phyloP scores from a whole-genome alignment of 1,140 invertebrate species.

The Formica exsecta region DNA sequence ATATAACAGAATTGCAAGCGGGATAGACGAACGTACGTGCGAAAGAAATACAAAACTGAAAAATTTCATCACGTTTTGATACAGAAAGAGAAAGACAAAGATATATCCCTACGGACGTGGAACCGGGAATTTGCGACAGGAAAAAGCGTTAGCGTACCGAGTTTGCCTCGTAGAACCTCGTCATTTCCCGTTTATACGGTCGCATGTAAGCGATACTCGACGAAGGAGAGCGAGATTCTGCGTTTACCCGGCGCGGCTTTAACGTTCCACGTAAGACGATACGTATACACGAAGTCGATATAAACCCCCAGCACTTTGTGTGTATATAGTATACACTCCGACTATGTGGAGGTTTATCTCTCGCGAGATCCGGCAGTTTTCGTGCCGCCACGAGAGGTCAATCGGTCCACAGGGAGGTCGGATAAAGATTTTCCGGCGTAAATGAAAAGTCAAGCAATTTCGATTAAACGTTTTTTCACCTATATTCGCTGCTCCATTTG shows the following conservation, averaged over 20 bases:
- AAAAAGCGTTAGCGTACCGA: slow-evolving; percentile 48
- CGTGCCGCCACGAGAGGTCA: slow-evolving; percentile 60
- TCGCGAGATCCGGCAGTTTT: slow-evolving; percentile 52
- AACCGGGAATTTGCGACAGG: slow-evolving; percentile 53
- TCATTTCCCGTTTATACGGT: slow-evolving; percentile 66
- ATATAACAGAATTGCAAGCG: slow-evolving; percentile 50
- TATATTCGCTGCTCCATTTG: background rate
- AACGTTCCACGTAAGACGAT: slow-evolving; percentile 54
- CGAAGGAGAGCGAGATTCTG: slow-evolving; percentile 62
- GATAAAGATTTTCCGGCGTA: slow-evolving; percentile 50
- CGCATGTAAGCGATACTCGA: slow-evolving; percentile 68
- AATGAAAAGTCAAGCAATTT: slow-evolving; percentile 58
- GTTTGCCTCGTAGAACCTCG: slow-evolving; percentile 40
- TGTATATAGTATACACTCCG: slow-evolving; percentile 46
- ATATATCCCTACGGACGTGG: slow-evolving; percentile 39
- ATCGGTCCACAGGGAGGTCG: slow-evolving; percentile 52
- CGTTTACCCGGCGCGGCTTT: slow-evolving; percentile 35
- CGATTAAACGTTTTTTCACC: slow-evolving; percentile 25
- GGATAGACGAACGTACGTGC: slow-evolving; percentile 52
- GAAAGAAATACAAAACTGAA: slow-evolving; percentile 45
- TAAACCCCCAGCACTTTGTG: slow-evolving; percentile 57
- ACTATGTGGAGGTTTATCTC: slow-evolving; percentile 36
- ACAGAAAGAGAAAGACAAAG: slow-evolving; percentile 35
- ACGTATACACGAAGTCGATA: slow-evolving; percentile 62
- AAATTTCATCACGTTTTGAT: slow-evolving; percentile 32